phyloP scores from a whole-genome alignment of 2,113 vertebrate species.

The Rhabdomys dilectus region DNA sequence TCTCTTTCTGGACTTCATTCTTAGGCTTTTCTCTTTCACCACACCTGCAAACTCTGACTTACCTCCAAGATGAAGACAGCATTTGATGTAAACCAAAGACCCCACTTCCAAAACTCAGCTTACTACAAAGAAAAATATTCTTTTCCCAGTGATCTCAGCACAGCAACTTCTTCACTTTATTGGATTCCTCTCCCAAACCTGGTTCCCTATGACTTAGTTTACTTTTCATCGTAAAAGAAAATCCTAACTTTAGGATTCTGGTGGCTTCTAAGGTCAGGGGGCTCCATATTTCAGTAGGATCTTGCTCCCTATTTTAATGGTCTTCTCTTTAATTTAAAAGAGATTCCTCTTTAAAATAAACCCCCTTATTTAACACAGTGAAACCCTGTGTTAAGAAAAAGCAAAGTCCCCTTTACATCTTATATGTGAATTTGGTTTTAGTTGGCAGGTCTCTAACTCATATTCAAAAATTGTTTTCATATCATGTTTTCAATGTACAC shows the following conservation, averaged over 20 bases:
- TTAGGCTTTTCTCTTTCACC: background rate
- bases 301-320: background rate
- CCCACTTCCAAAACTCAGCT: background rate
- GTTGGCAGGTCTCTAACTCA: background rate
- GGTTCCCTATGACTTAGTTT: no score
- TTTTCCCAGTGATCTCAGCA: no score
- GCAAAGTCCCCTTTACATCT: background rate
- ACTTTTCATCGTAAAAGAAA: background rate
- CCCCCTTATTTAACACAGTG: background rate
- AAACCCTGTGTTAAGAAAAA: background rate
- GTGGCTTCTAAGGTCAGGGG: background rate
- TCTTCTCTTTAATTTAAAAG: background rate
- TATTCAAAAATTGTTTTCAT: background rate
- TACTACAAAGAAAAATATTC: background rate
- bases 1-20: background rate
- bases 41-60: background rate
- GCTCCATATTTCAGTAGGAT: background rate
- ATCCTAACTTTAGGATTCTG: background rate
- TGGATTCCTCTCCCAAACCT: background rate
- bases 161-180: no score
- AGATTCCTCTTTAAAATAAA: background rate
- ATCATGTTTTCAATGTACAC: background rate
- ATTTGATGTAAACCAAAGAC: no score
- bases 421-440: background rate
- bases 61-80: no score